Base-by-base conservation (phyloP, 64 coral and sea anemone species). In the Pocillopora damicornis region DNA sequence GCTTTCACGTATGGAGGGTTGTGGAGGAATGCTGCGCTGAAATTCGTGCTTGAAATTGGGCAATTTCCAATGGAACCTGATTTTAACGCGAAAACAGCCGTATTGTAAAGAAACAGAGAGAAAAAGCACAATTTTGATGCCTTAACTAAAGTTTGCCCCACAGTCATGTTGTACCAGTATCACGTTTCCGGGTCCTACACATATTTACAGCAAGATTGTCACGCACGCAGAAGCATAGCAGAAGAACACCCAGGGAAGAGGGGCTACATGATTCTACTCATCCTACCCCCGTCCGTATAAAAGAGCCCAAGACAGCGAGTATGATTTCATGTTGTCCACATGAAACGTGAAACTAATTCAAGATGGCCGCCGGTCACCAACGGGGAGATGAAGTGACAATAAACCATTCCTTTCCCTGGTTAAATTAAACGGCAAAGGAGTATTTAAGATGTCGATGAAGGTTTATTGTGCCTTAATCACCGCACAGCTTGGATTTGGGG, bases 401-500 rank as follows among this genome's bases (percentile, higher is more conserved):
- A 30, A 30, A 30, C 30, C 30, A 30, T 30, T 30, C 30, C 30
- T 30, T 30, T 30, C 30, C 30, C 30, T 30, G 30, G 30, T 30
- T 30, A 30, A 30, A 30, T 30, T 30, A 30, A 30, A 22, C n/a
- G 20, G 64, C n/a, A 67, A 2, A 67, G 7, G 14, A 15, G 60
- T 61, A 45, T 35, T 20, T 62, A 76, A 77, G 11, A 88, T 76
- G 37, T 88, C 75, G 18, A 16, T 73, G 35, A 36, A 58, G 35
- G 86, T 88, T 9, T 88, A 75, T 73, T 88, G 73, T 45, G 86
- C 86, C 11, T 63, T 88, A 58, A 15, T 88, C 5, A 26, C 58
- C 42, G 72, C 62, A 37, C 86, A 88, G 75, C 86, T 88, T 13
- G 86, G 86, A 20, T 88, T 88, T 62, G 86, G 86, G 15, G 86